Conservation (phyloP, 2,888 invertebrate genomes). For the Epistrophella euchroma region DNA sequence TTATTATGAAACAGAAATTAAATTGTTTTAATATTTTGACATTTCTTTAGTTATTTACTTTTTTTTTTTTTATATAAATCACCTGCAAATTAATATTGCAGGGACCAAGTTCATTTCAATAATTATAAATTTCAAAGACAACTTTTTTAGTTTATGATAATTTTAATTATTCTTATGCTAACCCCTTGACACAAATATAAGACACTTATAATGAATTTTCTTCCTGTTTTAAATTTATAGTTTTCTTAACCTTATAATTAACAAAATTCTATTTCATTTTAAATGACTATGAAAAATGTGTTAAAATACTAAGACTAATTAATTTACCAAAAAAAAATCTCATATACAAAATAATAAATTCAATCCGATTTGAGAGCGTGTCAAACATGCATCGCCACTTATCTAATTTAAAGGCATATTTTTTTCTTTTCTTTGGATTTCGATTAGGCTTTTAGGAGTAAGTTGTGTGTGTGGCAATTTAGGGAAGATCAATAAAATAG, state of each 20-base stretch:
- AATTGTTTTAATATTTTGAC: too few species aligned
- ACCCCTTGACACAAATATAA: slow-evolving; percentile 11
- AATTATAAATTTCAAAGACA: too few species aligned
- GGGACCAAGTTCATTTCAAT: too few species aligned
- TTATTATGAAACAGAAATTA: too few species aligned
- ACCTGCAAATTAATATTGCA: too few species aligned
- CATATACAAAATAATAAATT: slow-evolving; percentile 12
- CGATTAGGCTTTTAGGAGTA: slow-evolving; percentile 23
- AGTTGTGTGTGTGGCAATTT: neutral
- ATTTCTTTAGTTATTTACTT: too few species aligned
- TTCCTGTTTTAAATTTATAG: neutral
- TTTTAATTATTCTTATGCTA: neutral
- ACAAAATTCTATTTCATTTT: slow-evolving; percentile 5
- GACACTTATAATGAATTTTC: neutral
- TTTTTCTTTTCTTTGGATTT: slow-evolving; percentile 17
- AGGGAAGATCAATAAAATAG: slow-evolving; percentile 8
- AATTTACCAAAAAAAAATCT: neutral
- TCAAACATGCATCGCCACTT: slow-evolving; percentile 66
- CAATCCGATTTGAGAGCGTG: slow-evolving; percentile 39
- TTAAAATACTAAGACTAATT: neutral
- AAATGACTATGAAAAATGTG: slow-evolving; percentile 2
- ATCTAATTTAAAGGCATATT: slow-evolving; percentile 62
- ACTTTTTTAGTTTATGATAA: too few species aligned
- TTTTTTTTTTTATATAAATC: too few species aligned
- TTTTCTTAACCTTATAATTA: slow-evolving; percentile 5